phyloP scores from a whole-genome alignment of 2,113 vertebrate species.

The Nothoprocta pentlandii region DNA sequence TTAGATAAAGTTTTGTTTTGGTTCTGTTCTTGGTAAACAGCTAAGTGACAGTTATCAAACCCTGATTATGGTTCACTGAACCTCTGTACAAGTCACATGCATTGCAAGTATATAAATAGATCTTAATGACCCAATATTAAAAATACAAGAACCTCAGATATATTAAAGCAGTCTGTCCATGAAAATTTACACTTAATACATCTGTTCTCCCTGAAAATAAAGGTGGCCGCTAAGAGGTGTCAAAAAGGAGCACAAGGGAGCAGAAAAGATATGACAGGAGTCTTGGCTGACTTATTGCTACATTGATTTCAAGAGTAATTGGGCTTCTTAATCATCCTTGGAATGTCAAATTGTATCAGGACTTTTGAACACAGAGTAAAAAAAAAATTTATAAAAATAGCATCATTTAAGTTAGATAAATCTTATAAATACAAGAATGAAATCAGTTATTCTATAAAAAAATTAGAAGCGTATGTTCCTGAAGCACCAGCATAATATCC shows the following conservation, averaged over 20 bases:
- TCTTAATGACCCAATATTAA: constrained; percentile 72
- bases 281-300: constrained; percentile 74
- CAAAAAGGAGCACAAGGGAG: constrained; percentile 43
- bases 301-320: constrained; percentile 48
- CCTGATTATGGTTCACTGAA: neutral
- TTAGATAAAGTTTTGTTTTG: neutral
- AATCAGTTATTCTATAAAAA: constrained; percentile 54
- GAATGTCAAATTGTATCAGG: constrained; percentile 44
- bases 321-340: constrained; percentile 17
- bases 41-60: constrained; percentile 39
- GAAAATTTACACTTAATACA: constrained; percentile 76
- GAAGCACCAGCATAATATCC: constrained; percentile 70
- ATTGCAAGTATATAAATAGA: constrained; percentile 65
- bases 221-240: constrained; percentile 25
- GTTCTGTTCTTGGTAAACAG: constrained; percentile 45
- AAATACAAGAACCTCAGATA: constrained; percentile 75
- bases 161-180: constrained; percentile 50
- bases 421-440: constrained; percentile 74
- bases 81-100: constrained; percentile 36
- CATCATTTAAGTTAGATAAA: constrained; percentile 69
- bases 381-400: constrained; percentile 79
- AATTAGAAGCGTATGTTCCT: constrained; percentile 54
- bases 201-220: constrained; percentile 65
- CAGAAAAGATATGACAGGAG: constrained; percentile 35
- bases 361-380: constrained; percentile 11